Conservation (phyloP, 2,113 vertebrate genomes). For the Cochlearius cochlearius region DNA sequence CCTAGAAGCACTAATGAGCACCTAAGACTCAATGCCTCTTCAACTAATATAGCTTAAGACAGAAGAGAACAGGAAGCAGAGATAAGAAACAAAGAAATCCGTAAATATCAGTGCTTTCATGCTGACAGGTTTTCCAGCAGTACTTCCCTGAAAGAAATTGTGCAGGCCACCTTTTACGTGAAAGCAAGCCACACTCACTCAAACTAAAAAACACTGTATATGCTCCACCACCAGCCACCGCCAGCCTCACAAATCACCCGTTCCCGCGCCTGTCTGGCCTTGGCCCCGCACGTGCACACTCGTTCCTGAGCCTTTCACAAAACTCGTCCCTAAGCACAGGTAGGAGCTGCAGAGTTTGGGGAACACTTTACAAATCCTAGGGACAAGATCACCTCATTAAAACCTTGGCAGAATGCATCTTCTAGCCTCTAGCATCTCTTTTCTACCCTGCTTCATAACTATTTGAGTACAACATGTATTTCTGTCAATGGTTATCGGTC, state of each 20-base stretch:
- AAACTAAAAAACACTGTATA: not conserved
- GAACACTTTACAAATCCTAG: not conserved
- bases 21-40: not conserved
- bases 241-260: not conserved
- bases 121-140: not conserved
- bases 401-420: not conserved
- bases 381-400: not conserved
- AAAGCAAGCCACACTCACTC: not conserved
- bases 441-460: not conserved
- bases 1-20: not conserved
- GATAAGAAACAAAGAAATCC: not conserved
- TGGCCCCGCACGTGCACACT: accelerated
- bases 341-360: not conserved
- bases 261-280: not conserved
- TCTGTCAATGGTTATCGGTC: not conserved
- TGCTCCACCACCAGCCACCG: accelerated
- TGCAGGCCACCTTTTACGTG: not conserved
- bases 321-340: too few species aligned
- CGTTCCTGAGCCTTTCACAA: not conserved
- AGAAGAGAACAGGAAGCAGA: not conserved
- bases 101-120: not conserved
- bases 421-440: not conserved
- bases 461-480: not conserved
- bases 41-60: too few species aligned
- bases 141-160: not conserved